These are phyloP conservation scores for Pygoscelis antarcticus DNA, from an alignment of 2,113 vertebrate species.

Conservation along the genomic window DNA sequence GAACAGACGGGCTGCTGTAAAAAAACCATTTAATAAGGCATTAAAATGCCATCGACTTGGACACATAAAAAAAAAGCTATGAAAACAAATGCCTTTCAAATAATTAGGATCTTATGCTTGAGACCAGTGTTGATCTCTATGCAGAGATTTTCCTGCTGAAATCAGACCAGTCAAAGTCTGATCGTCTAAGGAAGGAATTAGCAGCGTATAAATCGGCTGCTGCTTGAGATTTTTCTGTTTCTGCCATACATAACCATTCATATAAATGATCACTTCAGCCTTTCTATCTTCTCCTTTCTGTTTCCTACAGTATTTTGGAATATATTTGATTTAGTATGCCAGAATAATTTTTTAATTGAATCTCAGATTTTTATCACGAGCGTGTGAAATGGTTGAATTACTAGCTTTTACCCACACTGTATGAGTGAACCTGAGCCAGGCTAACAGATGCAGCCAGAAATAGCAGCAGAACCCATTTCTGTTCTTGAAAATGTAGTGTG, in stretches of 20 bases:
- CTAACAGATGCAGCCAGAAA: neutral
- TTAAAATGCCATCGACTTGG: constrained; percentile 83
- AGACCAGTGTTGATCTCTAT: constrained; percentile 66
- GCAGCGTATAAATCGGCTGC: constrained; percentile 52
- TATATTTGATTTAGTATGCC: neutral
- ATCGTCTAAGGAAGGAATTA: constrained; percentile 48
- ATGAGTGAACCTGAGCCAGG: neutral
- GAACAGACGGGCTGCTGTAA: constrained; percentile 80
- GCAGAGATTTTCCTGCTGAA: constrained; percentile 72
- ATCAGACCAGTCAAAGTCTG: constrained; percentile 51
- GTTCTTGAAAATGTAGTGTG: neutral
- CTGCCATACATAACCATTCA: neutral
- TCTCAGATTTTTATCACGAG: constrained; percentile 2
- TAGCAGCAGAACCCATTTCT: neutral
- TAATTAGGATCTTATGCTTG: constrained; percentile 84
- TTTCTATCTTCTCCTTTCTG: neutral
- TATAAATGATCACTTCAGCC: neutral
- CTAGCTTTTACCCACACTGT: neutral
- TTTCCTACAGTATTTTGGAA: neutral
- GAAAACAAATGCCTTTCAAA: constrained; percentile 84
- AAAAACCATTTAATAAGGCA: constrained; percentile 82
- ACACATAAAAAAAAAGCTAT: constrained; percentile 75
- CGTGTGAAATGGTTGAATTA: neutral
- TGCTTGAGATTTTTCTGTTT: neutral
- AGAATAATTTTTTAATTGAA: neutral